Evolutionary conservation across 2,888 invertebrate genomes (phyloP), one percentile per base, ranked within the genome.

Genomic region (Agrotis clavis): DNA sequence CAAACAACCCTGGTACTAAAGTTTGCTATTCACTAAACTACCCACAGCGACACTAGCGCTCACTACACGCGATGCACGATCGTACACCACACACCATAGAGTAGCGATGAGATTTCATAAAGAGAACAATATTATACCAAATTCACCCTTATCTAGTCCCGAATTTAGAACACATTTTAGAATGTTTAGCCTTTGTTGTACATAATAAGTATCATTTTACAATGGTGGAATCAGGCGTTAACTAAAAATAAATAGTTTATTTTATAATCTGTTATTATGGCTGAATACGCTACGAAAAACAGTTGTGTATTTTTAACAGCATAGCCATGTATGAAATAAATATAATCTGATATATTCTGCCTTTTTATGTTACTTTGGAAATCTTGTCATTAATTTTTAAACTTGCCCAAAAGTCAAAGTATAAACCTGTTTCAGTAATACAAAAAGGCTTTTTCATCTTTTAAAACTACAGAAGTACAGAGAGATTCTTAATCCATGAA

Each of bases 241-340:
- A 70, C 74, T 80, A 84, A 21, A 64, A 78, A 59, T 77, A 84
- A 79, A 81, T 81, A 84, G 60, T 67, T 67, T 66, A 70, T 67
- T 63, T 75, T 66, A 74, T 72, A 82, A 74, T 77, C 63, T 53
- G 71, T 74, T 80, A 81, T 81, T 88, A 90, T 90, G 90, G 90
- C 90, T 89, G 78, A 68, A 83, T 83, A 84, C 69, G 81, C 68
- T 67, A 87, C 67, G 78, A 81, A 82, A 85, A 84, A 82, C 71
- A 82, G n/a, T 60, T 76, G 73, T 73, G 73, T 82, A 83, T 85
- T 85, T 81, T 67, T 65, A 78, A 87, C 79, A 88, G 89, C 91
- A 91, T 92, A 91, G 91, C 91, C 90, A 83, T 21, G n/a, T 73
- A 35, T 63, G 50, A 67, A 74, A 70, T 61, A 70, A 47, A 53